Evolutionary conservation across 2,113 vertebrate species (phyloP).

Genomic region (Irena cyanogastra): DNA sequence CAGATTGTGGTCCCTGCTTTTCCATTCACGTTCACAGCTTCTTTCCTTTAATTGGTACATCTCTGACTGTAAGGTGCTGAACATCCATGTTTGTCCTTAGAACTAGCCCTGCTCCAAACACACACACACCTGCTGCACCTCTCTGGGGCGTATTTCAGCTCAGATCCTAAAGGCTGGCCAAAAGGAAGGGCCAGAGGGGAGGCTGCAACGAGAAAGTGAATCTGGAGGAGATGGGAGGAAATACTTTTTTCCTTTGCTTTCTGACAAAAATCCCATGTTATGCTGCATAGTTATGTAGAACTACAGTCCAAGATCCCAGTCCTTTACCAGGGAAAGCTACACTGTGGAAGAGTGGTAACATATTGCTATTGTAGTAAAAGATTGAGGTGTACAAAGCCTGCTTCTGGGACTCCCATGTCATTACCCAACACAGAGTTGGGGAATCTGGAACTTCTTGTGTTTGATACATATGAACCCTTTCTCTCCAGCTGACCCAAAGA

Average conservation of each 20-base stretch:
- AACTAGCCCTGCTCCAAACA: not conserved
- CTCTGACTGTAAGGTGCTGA: not conserved
- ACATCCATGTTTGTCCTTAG: not conserved
- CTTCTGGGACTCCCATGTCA: accelerated
- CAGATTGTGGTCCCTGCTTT: not conserved
- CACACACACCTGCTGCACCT: not conserved
- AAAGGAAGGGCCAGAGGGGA: not conserved
- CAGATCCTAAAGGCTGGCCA: not conserved
- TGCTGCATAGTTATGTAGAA: not conserved
- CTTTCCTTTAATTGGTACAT: not conserved
- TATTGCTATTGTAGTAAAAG: not conserved
- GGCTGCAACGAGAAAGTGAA: not conserved
- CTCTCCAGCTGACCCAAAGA: not conserved
- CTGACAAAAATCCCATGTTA: not conserved
- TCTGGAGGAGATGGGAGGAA: not conserved
- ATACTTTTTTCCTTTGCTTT: not conserved
- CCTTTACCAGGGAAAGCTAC: not conserved
- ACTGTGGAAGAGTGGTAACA: not conserved
- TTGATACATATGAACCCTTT: not conserved
- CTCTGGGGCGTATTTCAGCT: not conserved
- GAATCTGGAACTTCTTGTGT: not conserved
- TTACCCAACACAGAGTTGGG: not conserved
- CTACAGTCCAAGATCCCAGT: not conserved
- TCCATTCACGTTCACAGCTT: not conserved
- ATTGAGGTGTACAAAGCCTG: not conserved